Base-by-base conservation (phyloP, 2,888 invertebrate species). In the Theretra japonica region DNA sequence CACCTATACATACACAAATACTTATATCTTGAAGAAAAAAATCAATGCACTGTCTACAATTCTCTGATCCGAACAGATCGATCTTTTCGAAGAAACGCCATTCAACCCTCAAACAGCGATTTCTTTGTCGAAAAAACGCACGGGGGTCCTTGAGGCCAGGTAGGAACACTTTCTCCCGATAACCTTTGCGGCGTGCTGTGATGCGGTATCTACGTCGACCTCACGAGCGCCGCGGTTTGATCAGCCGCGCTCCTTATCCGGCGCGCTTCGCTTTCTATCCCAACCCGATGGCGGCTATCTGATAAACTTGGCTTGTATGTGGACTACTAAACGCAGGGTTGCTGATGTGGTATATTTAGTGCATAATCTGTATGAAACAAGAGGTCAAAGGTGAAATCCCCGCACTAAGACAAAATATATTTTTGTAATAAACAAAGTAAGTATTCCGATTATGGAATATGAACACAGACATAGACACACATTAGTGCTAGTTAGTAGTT, bases 101-200 rank as follows among this genome's bases (percentile, higher is more conserved):
- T 15, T 53, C n/a, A 53, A 53, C 53, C 53, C n/a, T 25, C 23
- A 25, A 58, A 25, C 58, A 58, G 58, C 25, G 58, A 17, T 28
- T 33, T 69, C 53, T 25, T 57, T 71, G 69, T 56, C 85, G 85
- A 87, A 83, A 85, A 87, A 86, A 88, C 88, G 89, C 85, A 84
- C 83, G 76, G 79, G 79, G 79, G 83, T 84, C 83, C 83, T 83
- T 48, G n/a, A 23, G 84, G 79, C 79, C 80, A 72, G 74, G 75
- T 75, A 75, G 70, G 72, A 74, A 74, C 75, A 90, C 92, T 91
- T 92, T 92, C 92, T 90, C 92, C 84, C 81, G 87, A 86, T 88
- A 90, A 91, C 92, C 92, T 90, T 90, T 89, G 77, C 80, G 83
- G 82, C 82, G 80, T 75, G 83, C 76, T 76, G 75, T 79, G 85